These are phyloP conservation scores for Ciconia nigra DNA, from an alignment of 2,797 vertebrate genomes.

Conservation along the genomic window DNA sequence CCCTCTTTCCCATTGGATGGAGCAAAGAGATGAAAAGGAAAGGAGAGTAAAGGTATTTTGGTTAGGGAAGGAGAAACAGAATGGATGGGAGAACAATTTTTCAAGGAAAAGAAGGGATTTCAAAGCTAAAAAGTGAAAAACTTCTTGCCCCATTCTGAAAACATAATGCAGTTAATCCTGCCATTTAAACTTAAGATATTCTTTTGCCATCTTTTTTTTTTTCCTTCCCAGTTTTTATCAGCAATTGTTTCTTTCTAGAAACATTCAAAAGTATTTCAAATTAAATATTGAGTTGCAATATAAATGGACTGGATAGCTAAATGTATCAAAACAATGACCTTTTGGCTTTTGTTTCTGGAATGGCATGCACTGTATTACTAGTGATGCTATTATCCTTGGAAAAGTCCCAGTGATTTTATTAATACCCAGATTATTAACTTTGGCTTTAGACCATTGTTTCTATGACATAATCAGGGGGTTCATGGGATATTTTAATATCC, in stretches of 20 bases:
- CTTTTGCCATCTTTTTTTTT: not conserved
- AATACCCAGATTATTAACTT: not conserved
- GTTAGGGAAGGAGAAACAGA: not conserved
- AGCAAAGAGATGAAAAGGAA: not conserved
- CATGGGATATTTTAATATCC: not conserved
- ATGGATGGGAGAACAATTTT: not conserved
- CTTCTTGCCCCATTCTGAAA: not conserved
- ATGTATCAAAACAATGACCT: not conserved
- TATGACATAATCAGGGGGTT: not conserved
- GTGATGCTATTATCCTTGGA: not conserved
- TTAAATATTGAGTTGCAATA: not conserved
- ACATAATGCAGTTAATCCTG: not conserved
- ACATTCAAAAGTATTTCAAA: not conserved
- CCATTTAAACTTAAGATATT: not conserved
- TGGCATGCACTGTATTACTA: not conserved
- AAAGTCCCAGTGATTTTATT: not conserved
- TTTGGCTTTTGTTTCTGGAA: not conserved
- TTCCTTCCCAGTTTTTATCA: not conserved
- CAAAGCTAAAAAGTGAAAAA: not conserved
- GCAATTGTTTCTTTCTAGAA: not conserved
- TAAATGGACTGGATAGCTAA: not conserved
- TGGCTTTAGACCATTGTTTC: not conserved
- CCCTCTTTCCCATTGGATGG: not conserved
- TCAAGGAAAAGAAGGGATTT: not conserved
- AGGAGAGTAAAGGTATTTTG: not conserved